These are phyloP conservation scores for Sporophila hypoxantha DNA, from an alignment of 2,113 vertebrate species.

Conservation along the genomic window DNA sequence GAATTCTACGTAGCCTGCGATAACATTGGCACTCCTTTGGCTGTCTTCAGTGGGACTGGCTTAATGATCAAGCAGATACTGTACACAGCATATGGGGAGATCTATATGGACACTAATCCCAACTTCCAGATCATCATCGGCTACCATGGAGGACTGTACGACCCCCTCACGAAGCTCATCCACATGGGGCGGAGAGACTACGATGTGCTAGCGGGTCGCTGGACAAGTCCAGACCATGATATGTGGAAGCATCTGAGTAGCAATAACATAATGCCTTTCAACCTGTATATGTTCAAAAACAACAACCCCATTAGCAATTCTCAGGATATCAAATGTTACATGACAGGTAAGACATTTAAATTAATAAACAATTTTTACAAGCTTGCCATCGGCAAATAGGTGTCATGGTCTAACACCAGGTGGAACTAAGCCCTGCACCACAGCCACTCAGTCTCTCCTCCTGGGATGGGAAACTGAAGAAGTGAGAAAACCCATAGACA, in stretches of 20 bases:
- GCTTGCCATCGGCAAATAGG: neutral
- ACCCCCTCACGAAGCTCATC: conserved; percentile 90
- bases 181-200: conserved; percentile 96
- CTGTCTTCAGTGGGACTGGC: conserved; percentile 93
- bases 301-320: conserved; percentile 95
- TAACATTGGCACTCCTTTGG: conserved; percentile 93
- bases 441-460: neutral
- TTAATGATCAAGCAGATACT: conserved; percentile 96
- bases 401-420: neutral
- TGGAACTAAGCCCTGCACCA: neutral
- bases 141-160: conserved; percentile 94
- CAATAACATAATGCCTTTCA: conserved; percentile 91
- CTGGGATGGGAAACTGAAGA: neutral
- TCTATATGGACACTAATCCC: conserved; percentile 96
- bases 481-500: neutral
- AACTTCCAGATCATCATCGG: conserved; percentile 90
- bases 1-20: conserved; percentile 97
- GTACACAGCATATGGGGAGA: conserved; percentile 93
- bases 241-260: conserved; percentile 90
- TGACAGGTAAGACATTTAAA: conserved; percentile 83
- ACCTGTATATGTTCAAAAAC: conserved; percentile 98
- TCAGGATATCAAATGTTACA: conserved; percentile 97
- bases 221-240: conserved; percentile 91
- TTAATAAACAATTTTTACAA: neutral
- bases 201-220: conserved; percentile 90